Base-by-base conservation (phyloP, 2,113 vertebrate species). In the Spheniscus mendiculus region DNA sequence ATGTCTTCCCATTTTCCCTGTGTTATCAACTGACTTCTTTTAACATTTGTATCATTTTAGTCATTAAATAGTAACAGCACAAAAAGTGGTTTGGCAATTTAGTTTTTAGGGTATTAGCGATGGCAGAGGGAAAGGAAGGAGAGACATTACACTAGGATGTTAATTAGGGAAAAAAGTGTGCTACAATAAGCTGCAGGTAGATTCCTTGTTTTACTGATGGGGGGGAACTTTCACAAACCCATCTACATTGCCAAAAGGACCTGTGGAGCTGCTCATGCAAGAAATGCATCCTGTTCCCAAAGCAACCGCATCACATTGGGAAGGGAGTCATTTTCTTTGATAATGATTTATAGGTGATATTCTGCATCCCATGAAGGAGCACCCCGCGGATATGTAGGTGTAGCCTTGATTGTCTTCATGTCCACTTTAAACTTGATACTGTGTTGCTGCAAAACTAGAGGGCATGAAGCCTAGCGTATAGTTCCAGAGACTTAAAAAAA, bases 401-500 rank as follows among this genome's bases (percentile, higher is more conserved):
- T 36, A 80, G 42, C 3, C 55, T 91, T 66, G n/a, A 87, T 93
- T 63, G 62, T 56, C 71, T 96, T 78, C 82, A 96, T 34, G 45
- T 23, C 87, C 63, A 42, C 61, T 95, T 95, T 55, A 94, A 92
- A 88, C 78, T 90, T 42, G 4, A 59, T 69, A 44, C 72, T 50
- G 30, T 18, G 44, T 89, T 92, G 93, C 87, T 83, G 91, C 62
- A 93, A 85, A 97, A 93, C 90, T 55, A 93, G 87, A 94, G 63
- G 80, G 74, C 83, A 97, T 19, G 36, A 27, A 63, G 16, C 94
- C 87, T 83, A 67, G 88, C 61, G n/a, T 95, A 91, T 93, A 92
- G 97, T 96, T 97, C 53, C 72, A 59, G 79, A 86, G 89, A 97
- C 98, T 98, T 98, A 53, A 97, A 94, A 95, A 98, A 97, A 91